Base-by-base conservation (phyloP, 92 coral and sea anemone genomes). In the Epizoanthus scotinus region DNA sequence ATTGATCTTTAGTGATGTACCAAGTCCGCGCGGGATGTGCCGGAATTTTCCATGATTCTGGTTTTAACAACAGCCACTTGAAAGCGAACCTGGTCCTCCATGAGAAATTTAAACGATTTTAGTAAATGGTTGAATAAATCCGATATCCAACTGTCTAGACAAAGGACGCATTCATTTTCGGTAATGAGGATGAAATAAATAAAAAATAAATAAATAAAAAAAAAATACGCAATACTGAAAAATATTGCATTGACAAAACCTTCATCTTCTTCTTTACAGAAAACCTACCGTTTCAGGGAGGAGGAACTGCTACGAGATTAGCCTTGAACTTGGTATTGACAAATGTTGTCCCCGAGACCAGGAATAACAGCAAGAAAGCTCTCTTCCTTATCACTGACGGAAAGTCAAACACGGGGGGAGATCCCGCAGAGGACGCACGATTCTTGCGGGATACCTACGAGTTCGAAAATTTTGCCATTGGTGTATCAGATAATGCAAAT, bases 371-470 rank as follows among this genome's bases (percentile, higher is more conserved):
- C 89, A 90, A 93, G 73, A 93, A 89, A 83, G 99, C 97, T 2
- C 67, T 96, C 9, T 96, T 96, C 86, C 91, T 96, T 0, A 91
- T 96, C 83, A 96, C 99, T 44, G 99, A 96, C 64, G 99, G 99
- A 40, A 80, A 85, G 61, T 96, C 99, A 6, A 96, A 96, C 85
- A 79, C 60, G 8, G 98, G 97, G 0, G 89, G 91, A 7, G 84
- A 86, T 62, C 99, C 99, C 8, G 71, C 63, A 8, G 67, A 67
- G 8, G 88, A 90, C 20, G 95, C 99, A 6, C 83, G 81, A 34
- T 72, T 88, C 57, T 73, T 96, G 66, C 89, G 99, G 40, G 94
- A 84, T 58, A 83, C 71, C 7, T 83, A 54, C 63, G 66, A 89
- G 22, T 96, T 94, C 70, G 99, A 96, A 71, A 94, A 91, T 57